A percentile compares a stretch with the other conserved stretches of the same genome.
Conservation (phyloP, 2,797 vertebrate species). For the Peromyscus aztecus region DNA sequence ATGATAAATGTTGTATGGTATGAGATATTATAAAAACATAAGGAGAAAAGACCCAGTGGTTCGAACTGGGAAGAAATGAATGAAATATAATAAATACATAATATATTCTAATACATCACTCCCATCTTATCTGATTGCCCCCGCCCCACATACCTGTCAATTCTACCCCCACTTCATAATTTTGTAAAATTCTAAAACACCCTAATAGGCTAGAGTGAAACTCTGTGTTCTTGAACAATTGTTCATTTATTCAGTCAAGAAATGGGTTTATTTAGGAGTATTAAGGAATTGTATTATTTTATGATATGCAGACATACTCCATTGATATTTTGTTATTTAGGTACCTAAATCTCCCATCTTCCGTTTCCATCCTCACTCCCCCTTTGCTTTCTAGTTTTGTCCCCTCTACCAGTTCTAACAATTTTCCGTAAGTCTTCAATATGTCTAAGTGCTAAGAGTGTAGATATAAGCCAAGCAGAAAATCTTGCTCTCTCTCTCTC, state of each 20-base stretch:
- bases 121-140: background rate
- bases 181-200: background rate
- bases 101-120: too few species aligned
- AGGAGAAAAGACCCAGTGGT: background rate
- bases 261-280: background rate
- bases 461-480: background rate
- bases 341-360: fast-evolving
- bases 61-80: background rate
- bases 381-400: background rate
- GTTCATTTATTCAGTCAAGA: background rate
- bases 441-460: too few species aligned
- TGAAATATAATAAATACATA: background rate
- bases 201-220: background rate
- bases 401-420: too few species aligned
- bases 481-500: too few species aligned
- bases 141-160: background rate
- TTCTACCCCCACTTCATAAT: background rate
- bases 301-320: too few species aligned
- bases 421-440: too few species aligned
- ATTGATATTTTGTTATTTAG: background rate
- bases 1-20: background rate
- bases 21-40: background rate
- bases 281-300: background rate
- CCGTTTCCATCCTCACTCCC: too few species aligned
- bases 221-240: background rate